These are phyloP conservation scores for Pollenia griseotomentosa DNA, from an alignment of 2,888 invertebrate species.

Conservation along the genomic window DNA sequence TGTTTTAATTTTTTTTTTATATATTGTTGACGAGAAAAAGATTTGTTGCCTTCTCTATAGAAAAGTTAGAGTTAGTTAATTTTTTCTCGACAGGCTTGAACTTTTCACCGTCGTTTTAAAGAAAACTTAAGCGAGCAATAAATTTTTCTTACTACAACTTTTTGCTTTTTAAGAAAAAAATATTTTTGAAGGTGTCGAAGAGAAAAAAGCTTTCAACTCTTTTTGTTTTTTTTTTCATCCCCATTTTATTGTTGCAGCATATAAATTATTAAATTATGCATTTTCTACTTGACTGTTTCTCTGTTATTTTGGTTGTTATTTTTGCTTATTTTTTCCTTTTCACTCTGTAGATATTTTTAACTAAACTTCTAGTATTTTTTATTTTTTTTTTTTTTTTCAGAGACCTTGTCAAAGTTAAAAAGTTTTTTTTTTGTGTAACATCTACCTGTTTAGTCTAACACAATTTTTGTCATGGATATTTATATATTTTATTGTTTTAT, in stretches of 20 bases:
- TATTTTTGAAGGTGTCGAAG: conserved; percentile 41
- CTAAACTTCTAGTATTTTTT: background rate
- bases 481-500: conserved; percentile 41
- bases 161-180: conserved; percentile 7
- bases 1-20: too few species aligned
- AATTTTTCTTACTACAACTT: too few species aligned
- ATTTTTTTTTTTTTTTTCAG: too few species aligned
- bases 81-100: too few species aligned
- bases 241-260: conserved; percentile 27
- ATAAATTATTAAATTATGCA: conserved; percentile 68
- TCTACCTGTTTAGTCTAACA: conserved; percentile 55
- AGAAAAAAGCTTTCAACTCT: conserved; percentile 19
- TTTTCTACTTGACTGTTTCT: conserved; percentile 59
- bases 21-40: too few species aligned
- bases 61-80: too few species aligned
- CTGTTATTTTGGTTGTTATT: conserved; percentile 8
- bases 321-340: background rate
- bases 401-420: conserved; percentile 62
- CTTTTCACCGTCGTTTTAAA: too few species aligned
- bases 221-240: background rate
- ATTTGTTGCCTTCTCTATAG: too few species aligned
- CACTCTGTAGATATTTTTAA: background rate
- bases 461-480: conserved; percentile 47
- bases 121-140: too few species aligned
- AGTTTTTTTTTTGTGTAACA: background rate